Conservation (phyloP, 2,113 vertebrate species). For the Heterocephalus glaber region DNA sequence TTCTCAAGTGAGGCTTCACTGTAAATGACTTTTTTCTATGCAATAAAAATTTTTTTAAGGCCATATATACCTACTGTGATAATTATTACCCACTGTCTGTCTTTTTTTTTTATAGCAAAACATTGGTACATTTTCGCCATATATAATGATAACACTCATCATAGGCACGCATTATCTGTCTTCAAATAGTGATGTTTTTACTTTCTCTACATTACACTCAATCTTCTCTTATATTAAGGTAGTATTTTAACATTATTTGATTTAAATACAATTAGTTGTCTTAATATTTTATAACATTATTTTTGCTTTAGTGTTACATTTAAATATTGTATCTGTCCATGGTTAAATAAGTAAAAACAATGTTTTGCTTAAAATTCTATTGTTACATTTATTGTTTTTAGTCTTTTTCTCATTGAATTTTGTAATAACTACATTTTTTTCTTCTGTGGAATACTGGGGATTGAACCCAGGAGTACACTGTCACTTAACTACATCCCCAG, state of each 20-base stretch:
- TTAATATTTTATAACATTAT: background rate
- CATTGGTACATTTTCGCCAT: no score
- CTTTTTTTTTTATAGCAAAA: background rate
- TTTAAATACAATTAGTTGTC: background rate
- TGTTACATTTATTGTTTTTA: background rate
- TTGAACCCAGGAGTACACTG: background rate
- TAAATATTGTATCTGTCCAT: background rate
- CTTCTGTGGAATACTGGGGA: background rate
- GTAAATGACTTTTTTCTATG: background rate
- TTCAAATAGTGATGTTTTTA: constrained; percentile 17
- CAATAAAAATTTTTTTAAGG: constrained; percentile 27
- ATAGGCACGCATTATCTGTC: background rate
- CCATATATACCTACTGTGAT: background rate
- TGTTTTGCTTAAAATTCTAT: constrained; percentile 25
- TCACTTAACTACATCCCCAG: background rate
- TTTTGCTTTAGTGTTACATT: background rate
- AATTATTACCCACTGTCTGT: background rate
- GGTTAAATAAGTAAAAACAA: constrained; percentile 2
- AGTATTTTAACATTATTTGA: background rate
- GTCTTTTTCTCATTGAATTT: background rate
- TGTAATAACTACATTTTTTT: background rate
- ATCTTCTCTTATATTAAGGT: constrained; percentile 16
- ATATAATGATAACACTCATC: no score
- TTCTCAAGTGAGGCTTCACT: background rate
- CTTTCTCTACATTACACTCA: background rate